Base-by-base conservation (phyloP, 2,797 vertebrate genomes). In the Gouania willdenowi region DNA sequence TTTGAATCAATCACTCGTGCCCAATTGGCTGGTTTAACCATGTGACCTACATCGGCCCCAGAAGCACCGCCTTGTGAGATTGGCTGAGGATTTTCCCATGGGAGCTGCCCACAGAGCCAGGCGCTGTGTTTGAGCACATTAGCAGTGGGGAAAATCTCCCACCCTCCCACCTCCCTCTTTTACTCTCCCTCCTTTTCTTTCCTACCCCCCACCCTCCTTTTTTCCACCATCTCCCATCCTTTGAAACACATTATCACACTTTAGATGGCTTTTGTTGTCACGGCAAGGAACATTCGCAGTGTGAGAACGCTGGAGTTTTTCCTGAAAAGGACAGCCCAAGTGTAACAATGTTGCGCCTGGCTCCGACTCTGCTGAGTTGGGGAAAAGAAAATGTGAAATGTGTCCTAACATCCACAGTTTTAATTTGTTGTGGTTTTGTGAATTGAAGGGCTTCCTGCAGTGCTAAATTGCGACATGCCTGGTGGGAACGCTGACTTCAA, bases 1-100 rank as follows among this genome's bases (percentile, higher is more conserved):
- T 89, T 90, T 88, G 79, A 90, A 89, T 88, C 77, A 75, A 85
- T 85, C 85, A 75, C 74, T 31, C 4, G 49, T 8, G 24, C 40
- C 51, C 71, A 50, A 89, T 88, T 89, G 87, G 88, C 49, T 60
- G 45, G 40, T 54, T 10, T 3, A 52, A 52, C 71, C 87, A 89
- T 68, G 82, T 89, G 87, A 89, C 84, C 68, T 22, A 55, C 42
- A 56, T 73, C 41, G 22, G 37, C 55, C 50, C 51, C 24, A 45
- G 58, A 71, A 71, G 79, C 45, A 51, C 79, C 46, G 47, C 83
- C 77, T 77, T 76, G 74, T 70, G 51, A 79, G 73, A 76, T 76
- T 74, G 72, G 67, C 68, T 57, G 43, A 70, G 75, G 76, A 83
- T 89, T 89, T 89, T 90, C 88, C 88, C 88, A 90, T 90, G 88